These are phyloP conservation scores for Oryzias curvinotus DNA, from an alignment of 2,113 vertebrate species.

Conservation along the genomic window DNA sequence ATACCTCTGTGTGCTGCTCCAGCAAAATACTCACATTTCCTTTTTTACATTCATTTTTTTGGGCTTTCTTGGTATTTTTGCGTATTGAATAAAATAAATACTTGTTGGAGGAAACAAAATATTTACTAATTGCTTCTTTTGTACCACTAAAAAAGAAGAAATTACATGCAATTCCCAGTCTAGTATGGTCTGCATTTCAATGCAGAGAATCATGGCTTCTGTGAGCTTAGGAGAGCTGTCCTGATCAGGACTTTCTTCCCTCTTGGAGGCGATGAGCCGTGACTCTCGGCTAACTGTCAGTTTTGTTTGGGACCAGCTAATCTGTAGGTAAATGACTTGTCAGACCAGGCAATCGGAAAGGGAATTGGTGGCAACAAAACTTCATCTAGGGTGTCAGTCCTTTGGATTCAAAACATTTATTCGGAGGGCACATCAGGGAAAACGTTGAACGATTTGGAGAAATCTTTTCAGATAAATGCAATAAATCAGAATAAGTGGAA, in stretches of 20 bases:
- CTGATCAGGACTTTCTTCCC: constrained; percentile 1
- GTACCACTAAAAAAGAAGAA: constrained; percentile 1
- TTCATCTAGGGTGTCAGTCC: background rate
- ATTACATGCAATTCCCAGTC: background rate
- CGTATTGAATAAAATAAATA: background rate
- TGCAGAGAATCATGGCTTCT: constrained; percentile 16
- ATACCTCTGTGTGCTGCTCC: too few relatives aligned
- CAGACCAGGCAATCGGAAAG: constrained; percentile 22
- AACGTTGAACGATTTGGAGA: too few relatives aligned
- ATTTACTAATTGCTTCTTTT: background rate
- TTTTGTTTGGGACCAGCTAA: constrained; percentile 14
- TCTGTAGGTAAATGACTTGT: constrained; percentile 32
- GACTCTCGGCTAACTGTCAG: constrained; percentile 25
- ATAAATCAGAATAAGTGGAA: too few relatives aligned
- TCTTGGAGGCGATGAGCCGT: constrained; percentile 22
- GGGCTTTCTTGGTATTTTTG: too few relatives aligned
- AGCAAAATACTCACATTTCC: too few relatives aligned
- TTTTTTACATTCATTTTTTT: too few relatives aligned
- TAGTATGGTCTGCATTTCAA: constrained; percentile 7
- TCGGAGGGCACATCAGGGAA: too few relatives aligned
- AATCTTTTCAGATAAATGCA: too few relatives aligned
- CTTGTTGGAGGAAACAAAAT: background rate
- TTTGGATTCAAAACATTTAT: constrained; percentile 6
- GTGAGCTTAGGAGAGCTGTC: constrained; percentile 8
- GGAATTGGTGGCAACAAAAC: constrained; percentile 18